Conservation (phyloP, 2,888 invertebrate genomes). For the Drosophila siamana region DNA sequence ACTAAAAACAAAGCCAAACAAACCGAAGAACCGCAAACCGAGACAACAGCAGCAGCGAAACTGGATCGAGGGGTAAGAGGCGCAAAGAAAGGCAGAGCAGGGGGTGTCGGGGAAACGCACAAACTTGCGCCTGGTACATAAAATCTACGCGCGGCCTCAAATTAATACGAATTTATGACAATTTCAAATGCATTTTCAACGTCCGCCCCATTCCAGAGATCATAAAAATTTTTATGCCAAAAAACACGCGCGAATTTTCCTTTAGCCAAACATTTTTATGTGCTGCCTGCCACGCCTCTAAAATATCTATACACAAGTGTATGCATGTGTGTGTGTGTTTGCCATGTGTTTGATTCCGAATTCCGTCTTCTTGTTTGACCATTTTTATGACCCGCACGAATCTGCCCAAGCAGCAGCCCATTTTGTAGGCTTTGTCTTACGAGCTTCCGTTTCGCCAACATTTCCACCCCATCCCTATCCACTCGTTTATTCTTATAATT, state of each 20-base stretch:
- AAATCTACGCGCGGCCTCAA: slow-evolving; percentile 63
- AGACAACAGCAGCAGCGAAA: background rate
- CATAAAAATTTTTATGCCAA: slow-evolving; percentile 63
- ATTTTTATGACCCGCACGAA: slow-evolving; percentile 64
- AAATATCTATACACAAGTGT: slow-evolving; percentile 9
- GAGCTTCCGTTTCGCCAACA: slow-evolving; percentile 16
- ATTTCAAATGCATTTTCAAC: slow-evolving; percentile 69
- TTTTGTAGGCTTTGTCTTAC: slow-evolving; percentile 63
- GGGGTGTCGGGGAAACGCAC: background rate
- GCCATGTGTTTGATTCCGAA: slow-evolving; percentile 60
- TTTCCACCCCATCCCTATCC: too few species aligned
- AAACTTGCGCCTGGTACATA: slow-evolving; percentile 48
- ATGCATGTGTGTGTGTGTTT: slow-evolving; percentile 4
- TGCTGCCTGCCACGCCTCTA: slow-evolving; percentile 55
- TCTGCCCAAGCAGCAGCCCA: slow-evolving; percentile 33
- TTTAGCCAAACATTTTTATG: slow-evolving; percentile 55
- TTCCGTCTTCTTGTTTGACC: slow-evolving; percentile 55
- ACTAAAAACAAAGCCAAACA: slow-evolving; percentile 63
- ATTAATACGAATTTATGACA: slow-evolving; percentile 73
- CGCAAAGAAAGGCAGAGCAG: background rate
- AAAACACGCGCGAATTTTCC: slow-evolving; percentile 55
- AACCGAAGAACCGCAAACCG: slow-evolving; percentile 52
- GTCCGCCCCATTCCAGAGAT: slow-evolving; percentile 20
- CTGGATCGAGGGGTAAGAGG: background rate
- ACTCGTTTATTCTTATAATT: slow-evolving; percentile 52